Percentiles rank a stretch among this genome's conserved stretches.
phyloP scores from a whole-genome alignment of 2,113 vertebrate species.

The Pica pica region DNA sequence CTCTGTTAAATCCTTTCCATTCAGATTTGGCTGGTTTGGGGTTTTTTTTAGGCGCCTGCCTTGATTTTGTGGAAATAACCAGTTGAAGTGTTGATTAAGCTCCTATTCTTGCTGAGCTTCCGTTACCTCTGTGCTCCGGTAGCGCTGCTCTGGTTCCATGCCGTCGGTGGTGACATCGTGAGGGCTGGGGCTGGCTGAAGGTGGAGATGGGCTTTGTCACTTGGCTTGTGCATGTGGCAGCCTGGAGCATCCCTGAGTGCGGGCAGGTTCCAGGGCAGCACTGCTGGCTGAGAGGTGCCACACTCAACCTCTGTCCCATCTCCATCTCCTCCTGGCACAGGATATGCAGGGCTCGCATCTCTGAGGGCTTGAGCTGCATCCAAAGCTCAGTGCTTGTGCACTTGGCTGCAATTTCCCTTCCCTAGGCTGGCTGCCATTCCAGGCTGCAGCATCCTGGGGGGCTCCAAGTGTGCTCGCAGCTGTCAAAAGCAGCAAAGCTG shows the following conservation, averaged over 20 bases:
- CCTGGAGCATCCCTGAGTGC: background rate
- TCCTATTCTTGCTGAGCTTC: background rate
- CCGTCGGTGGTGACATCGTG: accelerated
- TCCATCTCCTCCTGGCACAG: accelerated
- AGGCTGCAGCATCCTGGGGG: background rate
- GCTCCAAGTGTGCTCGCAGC: background rate
- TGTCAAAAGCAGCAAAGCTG: background rate
- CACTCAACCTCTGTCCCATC: accelerated
- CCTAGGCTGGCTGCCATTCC: background rate
- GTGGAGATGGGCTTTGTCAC: background rate
- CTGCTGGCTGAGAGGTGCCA: background rate
- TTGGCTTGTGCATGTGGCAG: accelerated
- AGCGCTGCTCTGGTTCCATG: accelerated
- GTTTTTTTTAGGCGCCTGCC: background rate
- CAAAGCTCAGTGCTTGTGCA: background rate
- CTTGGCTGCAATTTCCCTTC: background rate
- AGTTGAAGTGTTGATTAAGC: background rate
- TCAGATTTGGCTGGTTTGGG: background rate
- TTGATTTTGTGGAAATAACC: background rate
- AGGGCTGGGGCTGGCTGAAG: background rate
- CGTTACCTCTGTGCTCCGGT: accelerated
- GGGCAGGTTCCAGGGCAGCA: background rate
- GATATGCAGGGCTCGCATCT: accelerated
- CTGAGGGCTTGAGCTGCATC: accelerated
- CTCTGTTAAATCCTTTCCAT: conserved; percentile 12